Evolutionary conservation across 2,797 vertebrate genomes (phyloP), one percentile per base, ranked within the genome.

Genomic region (Rhodeus uyekii): DNA sequence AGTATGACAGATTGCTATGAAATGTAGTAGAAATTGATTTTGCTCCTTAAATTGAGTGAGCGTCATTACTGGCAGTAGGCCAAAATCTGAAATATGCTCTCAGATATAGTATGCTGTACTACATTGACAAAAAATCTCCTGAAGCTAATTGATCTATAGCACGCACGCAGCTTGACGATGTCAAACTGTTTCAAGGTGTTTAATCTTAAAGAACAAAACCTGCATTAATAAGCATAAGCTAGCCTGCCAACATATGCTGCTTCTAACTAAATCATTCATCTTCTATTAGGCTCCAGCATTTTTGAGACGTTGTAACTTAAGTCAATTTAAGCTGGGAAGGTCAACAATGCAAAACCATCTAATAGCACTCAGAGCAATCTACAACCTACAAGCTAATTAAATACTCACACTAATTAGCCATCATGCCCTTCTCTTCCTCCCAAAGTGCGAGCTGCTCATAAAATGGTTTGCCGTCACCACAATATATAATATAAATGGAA

Each of bases 321-420:
- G 81, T 85, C 83, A 85, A 78, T 78, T 83, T 76, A 72, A 85
- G 60, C 65, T 79, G 76, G 83, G 88, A 89, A 88, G 87, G 90
- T 91, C 89, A 91, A 81, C 77, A 83, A 55, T 82, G 82, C 85
- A 89, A 83, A 91, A 88, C n/a, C 87, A 86, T 89, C 87, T 78
- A 85, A 84, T 78, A 78, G 77, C 76, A 74, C 50, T 86, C 78
- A 69, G 82, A 36, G 68, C 87, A 89, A 83, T 76, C 55, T 83
- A 84, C n/a, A 88, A 79, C 80, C 81, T 83, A 86, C 81, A 53
- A 88, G 76, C 78, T 91, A 92, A 91, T 93, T 92, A 91, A 92
- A 88, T 84, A 85, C 85, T 90, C 53, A 8, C 22, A 87, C 83
- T 90, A 89, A 91, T 89, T 88, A 87, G 82, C 86, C 76, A 85